These are phyloP conservation scores for Remorina albescens DNA, from an alignment of 2,797 vertebrate genomes.

Conservation along the genomic window DNA sequence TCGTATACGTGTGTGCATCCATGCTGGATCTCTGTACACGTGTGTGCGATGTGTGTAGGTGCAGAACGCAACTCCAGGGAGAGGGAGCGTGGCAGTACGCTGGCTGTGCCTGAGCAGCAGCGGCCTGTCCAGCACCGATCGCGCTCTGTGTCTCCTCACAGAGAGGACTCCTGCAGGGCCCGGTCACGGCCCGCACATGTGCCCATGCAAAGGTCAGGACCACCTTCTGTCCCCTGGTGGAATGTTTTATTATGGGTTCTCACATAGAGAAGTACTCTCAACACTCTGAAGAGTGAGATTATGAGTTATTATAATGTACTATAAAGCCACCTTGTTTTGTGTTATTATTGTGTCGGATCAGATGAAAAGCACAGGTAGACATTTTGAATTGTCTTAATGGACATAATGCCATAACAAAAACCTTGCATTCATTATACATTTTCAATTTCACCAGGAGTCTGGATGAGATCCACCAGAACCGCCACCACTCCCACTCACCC, in stretches of 20 bases:
- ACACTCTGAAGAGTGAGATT: no score
- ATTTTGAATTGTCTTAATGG: neutral
- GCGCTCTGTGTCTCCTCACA: conserved; percentile 96
- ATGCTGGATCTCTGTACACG: conserved; percentile 14
- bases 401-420: neutral
- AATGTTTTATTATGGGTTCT: neutral
- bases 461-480: conserved; percentile 98
- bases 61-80: conserved; percentile 92
- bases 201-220: conserved; percentile 96
- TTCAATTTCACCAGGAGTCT: conserved; percentile 89
- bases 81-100: conserved; percentile 90
- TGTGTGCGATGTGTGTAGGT: conserved; percentile 71
- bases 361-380: neutral
- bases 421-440: neutral
- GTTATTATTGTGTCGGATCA: neutral
- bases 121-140: conserved; percentile 93
- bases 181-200: conserved; percentile 95
- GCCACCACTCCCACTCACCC: conserved; percentile 91
- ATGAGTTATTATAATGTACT: neutral
- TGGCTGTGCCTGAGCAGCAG: conserved; percentile 96
- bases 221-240: neutral
- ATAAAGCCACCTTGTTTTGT: neutral
- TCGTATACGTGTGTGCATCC: conserved; percentile 9
- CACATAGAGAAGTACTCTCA: no score
- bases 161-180: conserved; percentile 94